A percentile compares a stretch with the other conserved stretches of the same genome.
Evolutionary conservation across 2,797 vertebrate genomes (phyloP).

Genomic region (Esox masquinongy): DNA sequence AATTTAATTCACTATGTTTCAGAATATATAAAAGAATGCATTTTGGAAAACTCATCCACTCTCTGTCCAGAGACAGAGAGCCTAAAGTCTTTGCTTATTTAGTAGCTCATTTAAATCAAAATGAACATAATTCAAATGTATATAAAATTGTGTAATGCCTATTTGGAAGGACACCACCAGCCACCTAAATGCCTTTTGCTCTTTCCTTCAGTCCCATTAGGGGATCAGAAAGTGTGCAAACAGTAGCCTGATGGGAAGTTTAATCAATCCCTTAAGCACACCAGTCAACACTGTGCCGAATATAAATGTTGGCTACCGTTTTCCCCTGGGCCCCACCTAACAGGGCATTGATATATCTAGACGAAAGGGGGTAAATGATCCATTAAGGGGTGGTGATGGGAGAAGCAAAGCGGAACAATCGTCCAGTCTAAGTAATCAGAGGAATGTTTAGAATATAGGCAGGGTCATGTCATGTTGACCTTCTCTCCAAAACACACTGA

Average conservation of each 20-base stretch:
- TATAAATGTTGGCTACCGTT: conserved; percentile 11
- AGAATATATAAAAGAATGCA: conserved; percentile 1
- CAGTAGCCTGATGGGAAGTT: conserved; percentile 48
- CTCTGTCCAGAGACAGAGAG: conserved; percentile 11
- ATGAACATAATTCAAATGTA: conserved; percentile 36
- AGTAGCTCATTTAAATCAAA: conserved; percentile 28
- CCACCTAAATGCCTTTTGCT: conserved; percentile 34
- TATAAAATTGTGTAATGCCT: conserved; percentile 18
- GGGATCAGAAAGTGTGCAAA: conserved; percentile 52
- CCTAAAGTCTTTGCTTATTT: conserved; percentile 33
- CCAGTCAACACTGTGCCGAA: conserved; percentile 25
- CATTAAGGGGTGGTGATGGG: background rate
- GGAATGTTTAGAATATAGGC: conserved; percentile 41
- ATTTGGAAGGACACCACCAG: conserved; percentile 22
- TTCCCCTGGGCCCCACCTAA: conserved; percentile 37
- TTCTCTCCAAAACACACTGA: conserved; percentile 39
- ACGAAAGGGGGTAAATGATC: conserved; percentile 18
- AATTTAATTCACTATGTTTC: conserved; percentile 18
- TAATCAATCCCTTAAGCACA: conserved; percentile 55
- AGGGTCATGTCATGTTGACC: conserved; percentile 53
- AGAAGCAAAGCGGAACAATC: conserved; percentile 29
- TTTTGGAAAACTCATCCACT: conserved; percentile 12
- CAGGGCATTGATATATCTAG: conserved; percentile 17
- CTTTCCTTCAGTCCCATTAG: conserved; percentile 46
- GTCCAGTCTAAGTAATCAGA: conserved; percentile 51